Evolutionary conservation across 2,797 vertebrate species (phyloP).

Genomic region (Liasis olivaceus): DNA sequence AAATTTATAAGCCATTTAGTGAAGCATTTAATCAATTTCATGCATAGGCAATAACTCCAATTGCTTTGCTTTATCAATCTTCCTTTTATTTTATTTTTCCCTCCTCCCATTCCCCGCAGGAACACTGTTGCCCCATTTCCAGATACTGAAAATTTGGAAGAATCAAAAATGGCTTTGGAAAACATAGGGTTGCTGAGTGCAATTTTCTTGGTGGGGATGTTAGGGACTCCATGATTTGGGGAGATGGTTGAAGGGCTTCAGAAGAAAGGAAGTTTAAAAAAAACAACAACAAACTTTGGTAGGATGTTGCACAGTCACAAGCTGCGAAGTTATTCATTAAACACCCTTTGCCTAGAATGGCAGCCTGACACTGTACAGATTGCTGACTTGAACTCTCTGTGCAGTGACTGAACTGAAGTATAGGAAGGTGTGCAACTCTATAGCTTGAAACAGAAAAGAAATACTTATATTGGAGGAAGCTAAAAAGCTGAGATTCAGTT

Average conservation of each 20-base stretch:
- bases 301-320: constrained; percentile 59
- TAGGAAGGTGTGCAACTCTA: neutral
- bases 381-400: neutral
- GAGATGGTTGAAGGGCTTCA: constrained; percentile 67
- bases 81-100: constrained; percentile 53
- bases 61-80: constrained; percentile 81
- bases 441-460: neutral
- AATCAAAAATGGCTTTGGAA: neutral
- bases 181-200: constrained; percentile 49
- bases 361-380: constrained; percentile 25
- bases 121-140: constrained; percentile 57
- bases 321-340: constrained; percentile 67
- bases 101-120: constrained; percentile 25
- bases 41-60: constrained; percentile 80
- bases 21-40: constrained; percentile 86
- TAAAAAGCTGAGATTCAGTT: neutral
- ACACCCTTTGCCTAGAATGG: constrained; percentile 56
- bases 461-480: neutral
- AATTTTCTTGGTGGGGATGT: constrained; percentile 42
- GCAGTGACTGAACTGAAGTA: neutral
- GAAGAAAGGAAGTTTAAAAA: constrained; percentile 41
- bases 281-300: constrained; percentile 51
- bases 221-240: constrained; percentile 43
- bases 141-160: constrained; percentile 37
- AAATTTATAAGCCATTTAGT: constrained; percentile 85